These are phyloP conservation scores for Xestia ashworthii DNA, from an alignment of 2,888 invertebrate genomes.

Conservation along the genomic window DNA sequence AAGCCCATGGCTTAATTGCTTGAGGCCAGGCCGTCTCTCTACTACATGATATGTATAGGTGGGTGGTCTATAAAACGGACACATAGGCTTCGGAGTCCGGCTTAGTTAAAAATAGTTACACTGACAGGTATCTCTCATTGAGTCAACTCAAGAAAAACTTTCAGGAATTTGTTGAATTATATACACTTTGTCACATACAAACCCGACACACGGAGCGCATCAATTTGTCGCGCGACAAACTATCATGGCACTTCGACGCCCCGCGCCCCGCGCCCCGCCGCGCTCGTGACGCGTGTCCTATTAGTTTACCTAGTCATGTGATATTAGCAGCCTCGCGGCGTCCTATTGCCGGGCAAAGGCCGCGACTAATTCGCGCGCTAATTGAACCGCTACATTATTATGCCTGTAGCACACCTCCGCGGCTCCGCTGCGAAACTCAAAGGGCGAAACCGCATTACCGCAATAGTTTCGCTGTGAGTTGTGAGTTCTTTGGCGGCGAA, in stretches of 20 bases:
- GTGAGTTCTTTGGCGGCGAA: no score
- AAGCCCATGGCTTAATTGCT: no score
- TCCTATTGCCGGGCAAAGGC: slow-evolving; percentile 55
- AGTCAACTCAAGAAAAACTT: background rate
- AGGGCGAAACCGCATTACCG: no score
- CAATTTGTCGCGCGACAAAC: slow-evolving; percentile 26
- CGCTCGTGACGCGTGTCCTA: slow-evolving; percentile 11
- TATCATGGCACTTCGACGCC: background rate
- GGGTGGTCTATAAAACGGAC: background rate
- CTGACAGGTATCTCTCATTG: background rate
- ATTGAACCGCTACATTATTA: slow-evolving; percentile 38
- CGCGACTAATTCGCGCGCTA: slow-evolving; percentile 28
- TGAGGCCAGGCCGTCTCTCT: background rate
- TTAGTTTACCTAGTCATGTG: background rate
- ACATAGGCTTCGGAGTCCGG: background rate
- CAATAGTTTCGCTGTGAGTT: no score
- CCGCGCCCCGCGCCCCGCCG: slow-evolving; percentile 3
- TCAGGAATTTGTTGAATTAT: background rate
- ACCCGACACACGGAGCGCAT: background rate
- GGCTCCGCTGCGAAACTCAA: no score
- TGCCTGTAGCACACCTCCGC: no score
- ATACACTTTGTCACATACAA: background rate
- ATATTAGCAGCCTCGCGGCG: slow-evolving; percentile 47
- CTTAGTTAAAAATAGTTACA: background rate
- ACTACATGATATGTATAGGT: background rate